Evolutionary conservation across 2,888 invertebrate species (phyloP), one percentile per base, ranked within the genome.

Genomic region (Cantharis rufa): DNA sequence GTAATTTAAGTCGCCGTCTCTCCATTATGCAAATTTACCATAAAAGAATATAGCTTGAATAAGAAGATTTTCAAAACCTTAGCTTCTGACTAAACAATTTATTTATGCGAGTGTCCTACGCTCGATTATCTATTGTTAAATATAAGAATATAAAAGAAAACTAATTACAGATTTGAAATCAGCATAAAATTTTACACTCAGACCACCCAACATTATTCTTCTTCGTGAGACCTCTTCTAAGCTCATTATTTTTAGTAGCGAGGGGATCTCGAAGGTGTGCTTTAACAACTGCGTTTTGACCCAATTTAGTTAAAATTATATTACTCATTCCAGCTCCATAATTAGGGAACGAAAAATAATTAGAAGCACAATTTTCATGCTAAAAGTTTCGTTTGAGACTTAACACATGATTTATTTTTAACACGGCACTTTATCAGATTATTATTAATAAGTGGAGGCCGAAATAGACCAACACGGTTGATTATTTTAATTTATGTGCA

Each of bases 401-500:
- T 48, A 48, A 48, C 48, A 48, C 48, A n/a, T 48, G 48, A 48
- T 48, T 48, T 48, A 48, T 48, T 48, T n/a, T 48, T n/a, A 48
- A 48, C 48, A 48, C 48, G 48, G n/a, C 48, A 48, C n/a, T 48
- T 48, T 48, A 48, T 48, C 48, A n/a, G 64, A 66, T 24, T 16
- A n/a, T 21, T 66, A 66, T 66, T 66, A 66, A 66, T 66, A 66
- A 21, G 21, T 24, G 16, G 24, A 66, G 21, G 64, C 16, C 13
- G 16, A 64, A 64, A 64, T 64, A 64, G 21, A 64, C 32, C 64
- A 66, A 66, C 64, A 66, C 21, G 18, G 11, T 21, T 66, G 24
- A 66, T 66, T 66, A 66, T 66, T 66, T 21, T 21, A 66, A 66
- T 66, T 66, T 66, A 66, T 66, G 64, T 66, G n/a, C 21, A 66